phyloP scores from a whole-genome alignment of 2,888 invertebrate genomes.

The Brachypterus glaber region DNA sequence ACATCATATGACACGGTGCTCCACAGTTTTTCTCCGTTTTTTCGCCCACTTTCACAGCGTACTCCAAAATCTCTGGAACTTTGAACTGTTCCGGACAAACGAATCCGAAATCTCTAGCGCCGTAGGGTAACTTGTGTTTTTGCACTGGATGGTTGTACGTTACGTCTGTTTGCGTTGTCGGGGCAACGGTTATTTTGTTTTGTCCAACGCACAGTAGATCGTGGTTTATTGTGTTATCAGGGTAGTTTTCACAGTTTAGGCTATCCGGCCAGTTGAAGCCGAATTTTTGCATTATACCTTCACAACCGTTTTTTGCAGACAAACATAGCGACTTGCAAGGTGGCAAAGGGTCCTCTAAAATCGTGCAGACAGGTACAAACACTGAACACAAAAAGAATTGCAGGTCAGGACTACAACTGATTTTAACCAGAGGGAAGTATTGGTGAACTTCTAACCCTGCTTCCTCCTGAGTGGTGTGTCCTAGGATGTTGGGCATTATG shows the following conservation, averaged over 20 bases:
- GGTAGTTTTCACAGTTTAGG: conserved; percentile 79
- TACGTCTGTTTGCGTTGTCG: conserved; percentile 33
- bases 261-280: conserved; percentile 85
- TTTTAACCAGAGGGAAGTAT: conserved; percentile 88
- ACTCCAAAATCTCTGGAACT: conserved; percentile 71
- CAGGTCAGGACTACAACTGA: conserved; percentile 87
- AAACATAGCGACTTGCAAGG: conserved; percentile 87
- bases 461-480: conserved; percentile 88
- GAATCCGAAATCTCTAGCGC: conserved; percentile 65
- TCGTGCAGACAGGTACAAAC: conserved; percentile 93
- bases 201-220: conserved; percentile 64
- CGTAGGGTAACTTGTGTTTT: conserved; percentile 25
- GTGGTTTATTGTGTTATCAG: conserved; percentile 57
- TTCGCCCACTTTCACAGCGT: conserved; percentile 72
- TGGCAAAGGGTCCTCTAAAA: conserved; percentile 78
- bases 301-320: conserved; percentile 81
- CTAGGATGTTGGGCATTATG: conserved; percentile 90
- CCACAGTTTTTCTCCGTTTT: conserved; percentile 69
- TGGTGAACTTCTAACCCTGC: conserved; percentile 89
- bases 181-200: conserved; percentile 56
- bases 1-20: conserved; percentile 87
- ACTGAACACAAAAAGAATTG: conserved; percentile 93
- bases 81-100: conserved; percentile 81
- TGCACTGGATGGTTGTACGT: conserved; percentile 14
- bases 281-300: conserved; percentile 73